Evolutionary conservation across 2,888 invertebrate genomes (phyloP).

Genomic region (Carpatolechia fugitivella): DNA sequence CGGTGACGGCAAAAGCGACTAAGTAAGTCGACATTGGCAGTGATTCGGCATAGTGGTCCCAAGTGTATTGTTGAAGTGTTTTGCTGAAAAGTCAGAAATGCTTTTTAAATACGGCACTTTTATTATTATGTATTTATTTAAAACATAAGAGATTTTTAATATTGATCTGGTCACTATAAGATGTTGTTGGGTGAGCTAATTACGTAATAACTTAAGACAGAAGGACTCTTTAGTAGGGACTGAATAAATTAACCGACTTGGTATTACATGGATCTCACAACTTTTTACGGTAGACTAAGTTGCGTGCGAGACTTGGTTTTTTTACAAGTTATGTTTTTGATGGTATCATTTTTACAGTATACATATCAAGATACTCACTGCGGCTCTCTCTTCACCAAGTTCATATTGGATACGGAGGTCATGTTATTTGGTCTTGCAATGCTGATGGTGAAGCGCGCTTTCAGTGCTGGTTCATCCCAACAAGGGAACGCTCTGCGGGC

Average conservation of each 20-base stretch:
- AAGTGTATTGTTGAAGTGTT: conserved; percentile 81
- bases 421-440: conserved; percentile 85
- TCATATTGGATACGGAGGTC: conserved; percentile 90
- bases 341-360: too few relatives aligned
- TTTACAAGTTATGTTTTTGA: too few relatives aligned
- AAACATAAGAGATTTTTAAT: too few relatives aligned
- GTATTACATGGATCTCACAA: too few relatives aligned
- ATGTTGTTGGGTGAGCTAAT: too few relatives aligned
- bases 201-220: too few relatives aligned
- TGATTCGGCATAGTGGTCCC: conserved; percentile 88
- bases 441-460: conserved; percentile 88
- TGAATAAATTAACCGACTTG: too few relatives aligned
- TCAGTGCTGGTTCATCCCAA: conserved; percentile 92
- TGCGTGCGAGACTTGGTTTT: too few relatives aligned
- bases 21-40: conserved; percentile 94
- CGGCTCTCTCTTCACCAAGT: conserved; percentile 61
- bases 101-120: background rate
- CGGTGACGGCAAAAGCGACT: conserved; percentile 90
- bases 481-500: conserved; percentile 91
- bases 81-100: conserved; percentile 58
- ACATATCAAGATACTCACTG: conserved; percentile 80
- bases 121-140: too few relatives aligned
- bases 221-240: too few relatives aligned
- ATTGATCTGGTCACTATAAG: too few relatives aligned
- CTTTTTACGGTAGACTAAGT: too few relatives aligned